Percentiles rank a stretch among this genome's conserved stretches.
Conservation (phyloP, 2,113 vertebrate genomes). For the Glareola pratincola region DNA sequence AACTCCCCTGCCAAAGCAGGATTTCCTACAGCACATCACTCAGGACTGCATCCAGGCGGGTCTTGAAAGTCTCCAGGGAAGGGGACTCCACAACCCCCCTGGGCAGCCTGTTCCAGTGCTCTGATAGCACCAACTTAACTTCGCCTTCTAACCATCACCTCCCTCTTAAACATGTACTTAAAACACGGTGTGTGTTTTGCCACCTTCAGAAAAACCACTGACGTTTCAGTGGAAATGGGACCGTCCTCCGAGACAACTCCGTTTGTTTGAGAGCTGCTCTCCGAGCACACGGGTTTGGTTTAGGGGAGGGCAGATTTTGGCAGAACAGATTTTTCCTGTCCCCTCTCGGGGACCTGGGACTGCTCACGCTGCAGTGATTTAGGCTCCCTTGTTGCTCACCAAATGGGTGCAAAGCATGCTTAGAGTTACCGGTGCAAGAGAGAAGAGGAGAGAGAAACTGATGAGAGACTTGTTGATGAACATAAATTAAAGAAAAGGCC, state of each 20-base stretch:
- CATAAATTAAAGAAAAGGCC: not conserved
- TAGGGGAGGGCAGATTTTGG: not conserved
- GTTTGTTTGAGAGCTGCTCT: not conserved
- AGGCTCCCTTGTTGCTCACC: not conserved
- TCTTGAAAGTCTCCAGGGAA: no score
- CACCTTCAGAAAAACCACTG: not conserved
- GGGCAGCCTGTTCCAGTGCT: no score
- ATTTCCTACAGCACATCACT: no score
- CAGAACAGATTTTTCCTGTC: not conserved
- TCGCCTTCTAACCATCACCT: not conserved
- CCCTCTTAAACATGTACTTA: not conserved
- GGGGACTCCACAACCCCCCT: no score
- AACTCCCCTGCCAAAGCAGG: no score
- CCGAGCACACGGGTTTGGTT: accelerated
- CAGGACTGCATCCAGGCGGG: no score
- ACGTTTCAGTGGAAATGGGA: not conserved
- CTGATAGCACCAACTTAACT: not conserved
- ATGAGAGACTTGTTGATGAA: not conserved
- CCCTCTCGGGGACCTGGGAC: not conserved
- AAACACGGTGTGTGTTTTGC: not conserved
- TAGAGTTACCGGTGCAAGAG: not conserved
- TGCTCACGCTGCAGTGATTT: not conserved
- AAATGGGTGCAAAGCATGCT: not conserved
- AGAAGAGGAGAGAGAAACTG: not conserved
- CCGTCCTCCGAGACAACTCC: not conserved